These are phyloP conservation scores for Bombus terrestris DNA, from an alignment of 1,140 invertebrate genomes.

Conservation along the genomic window DNA sequence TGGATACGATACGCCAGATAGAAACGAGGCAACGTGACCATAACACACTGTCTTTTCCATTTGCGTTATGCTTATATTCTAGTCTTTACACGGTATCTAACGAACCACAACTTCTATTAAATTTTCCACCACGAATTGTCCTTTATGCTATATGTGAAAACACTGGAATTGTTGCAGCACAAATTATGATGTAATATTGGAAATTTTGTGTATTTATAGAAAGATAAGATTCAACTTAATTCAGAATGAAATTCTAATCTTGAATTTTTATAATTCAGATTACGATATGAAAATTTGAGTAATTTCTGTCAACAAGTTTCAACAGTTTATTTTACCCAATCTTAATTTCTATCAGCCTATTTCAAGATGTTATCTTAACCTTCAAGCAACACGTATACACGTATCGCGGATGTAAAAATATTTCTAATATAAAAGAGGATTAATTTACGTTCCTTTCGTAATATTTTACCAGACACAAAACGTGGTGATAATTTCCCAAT, in stretches of 20 bases:
- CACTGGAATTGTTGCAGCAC: too few species aligned
- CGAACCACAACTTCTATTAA: neutral
- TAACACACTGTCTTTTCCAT: neutral
- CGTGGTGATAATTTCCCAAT: neutral
- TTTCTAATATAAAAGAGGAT: neutral
- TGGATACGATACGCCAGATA: constrained; percentile 53
- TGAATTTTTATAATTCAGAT: too few species aligned
- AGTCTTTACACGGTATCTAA: neutral
- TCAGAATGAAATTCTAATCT: too few species aligned
- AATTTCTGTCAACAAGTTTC: too few species aligned
- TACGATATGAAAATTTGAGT: too few species aligned
- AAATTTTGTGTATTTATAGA: too few species aligned
- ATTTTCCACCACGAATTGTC: neutral
- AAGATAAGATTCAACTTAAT: too few species aligned
- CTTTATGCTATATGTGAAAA: neutral
- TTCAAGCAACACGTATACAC: too few species aligned
- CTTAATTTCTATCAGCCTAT: too few species aligned
- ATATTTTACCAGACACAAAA: neutral
- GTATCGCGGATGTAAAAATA: neutral
- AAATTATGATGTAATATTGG: too few species aligned
- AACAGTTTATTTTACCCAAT: too few species aligned
- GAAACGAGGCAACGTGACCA: constrained; percentile 33
- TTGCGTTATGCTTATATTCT: neutral
- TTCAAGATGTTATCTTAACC: too few species aligned
- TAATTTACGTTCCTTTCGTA: neutral